phyloP scores from a whole-genome alignment of 2,888 invertebrate species.

The Rhingia campestris region DNA sequence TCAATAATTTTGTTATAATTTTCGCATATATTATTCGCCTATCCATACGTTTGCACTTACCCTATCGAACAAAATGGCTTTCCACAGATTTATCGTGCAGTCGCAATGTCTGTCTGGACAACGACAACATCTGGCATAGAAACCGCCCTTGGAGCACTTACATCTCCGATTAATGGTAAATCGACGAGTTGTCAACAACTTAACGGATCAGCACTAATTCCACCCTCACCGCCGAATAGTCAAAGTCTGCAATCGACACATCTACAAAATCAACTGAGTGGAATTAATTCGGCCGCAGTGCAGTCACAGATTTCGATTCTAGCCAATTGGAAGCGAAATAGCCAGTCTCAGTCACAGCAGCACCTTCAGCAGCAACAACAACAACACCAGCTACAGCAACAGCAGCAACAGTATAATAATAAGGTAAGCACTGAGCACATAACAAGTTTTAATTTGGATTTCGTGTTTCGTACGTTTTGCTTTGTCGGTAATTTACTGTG shows the following conservation, averaged over 20 bases:
- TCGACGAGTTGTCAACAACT: constrained; percentile 70
- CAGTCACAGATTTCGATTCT: constrained; percentile 67
- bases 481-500: constrained; percentile 38
- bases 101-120: constrained; percentile 87
- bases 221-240: constrained; percentile 42
- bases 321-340: constrained; percentile 69
- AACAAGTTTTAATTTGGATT: constrained; percentile 2
- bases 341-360: constrained; percentile 65
- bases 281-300: constrained; percentile 30
- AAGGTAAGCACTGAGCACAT: constrained; percentile 75
- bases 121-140: constrained; percentile 86
- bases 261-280: constrained; percentile 53
- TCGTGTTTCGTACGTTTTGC: constrained; percentile 27
- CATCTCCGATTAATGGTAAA: constrained; percentile 73
- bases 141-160: constrained; percentile 76
- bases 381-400: constrained; percentile 60
- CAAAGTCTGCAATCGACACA: constrained; percentile 52
- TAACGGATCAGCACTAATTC: constrained; percentile 62
- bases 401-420: constrained; percentile 70
- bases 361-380: constrained; percentile 66
- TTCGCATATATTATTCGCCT: background rate
- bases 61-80: constrained; percentile 67
- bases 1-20: background rate
- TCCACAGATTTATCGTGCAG: constrained; percentile 52
- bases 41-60: constrained; percentile 22